Percentiles rank a stretch among this genome's conserved stretches.
Conservation (phyloP, 2,797 vertebrate genomes). For the Sebastes paucispinis region DNA sequence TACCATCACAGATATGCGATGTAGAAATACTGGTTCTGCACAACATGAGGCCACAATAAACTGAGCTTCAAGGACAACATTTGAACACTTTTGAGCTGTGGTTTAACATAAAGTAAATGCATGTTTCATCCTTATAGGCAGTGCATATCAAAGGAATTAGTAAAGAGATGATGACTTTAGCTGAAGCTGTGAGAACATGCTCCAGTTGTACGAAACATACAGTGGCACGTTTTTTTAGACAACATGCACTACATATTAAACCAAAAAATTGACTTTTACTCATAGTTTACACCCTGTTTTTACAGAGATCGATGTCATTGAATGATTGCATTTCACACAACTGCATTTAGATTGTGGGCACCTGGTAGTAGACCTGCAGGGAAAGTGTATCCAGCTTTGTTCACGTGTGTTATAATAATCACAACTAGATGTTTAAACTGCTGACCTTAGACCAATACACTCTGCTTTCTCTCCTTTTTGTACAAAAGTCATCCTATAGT, state of each 20-base stretch:
- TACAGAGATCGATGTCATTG: not conserved
- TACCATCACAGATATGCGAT: conserved; percentile 1
- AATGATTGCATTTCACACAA: not conserved
- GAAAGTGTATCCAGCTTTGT: not conserved
- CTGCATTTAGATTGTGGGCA: not conserved
- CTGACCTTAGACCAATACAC: not conserved
- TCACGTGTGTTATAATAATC: not conserved
- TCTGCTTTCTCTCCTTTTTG: not conserved
- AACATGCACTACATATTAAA: conserved; percentile 36
- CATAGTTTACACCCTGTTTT: not conserved
- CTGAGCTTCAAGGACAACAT: not conserved
- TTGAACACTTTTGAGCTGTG: not conserved
- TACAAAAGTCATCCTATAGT: not conserved
- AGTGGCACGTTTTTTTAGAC: conserved; percentile 15
- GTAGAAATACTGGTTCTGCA: conserved; percentile 11
- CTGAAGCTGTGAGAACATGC: conserved; percentile 41
- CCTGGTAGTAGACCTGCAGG: not conserved
- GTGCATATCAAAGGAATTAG: conserved; percentile 14
- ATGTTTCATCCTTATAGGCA: conserved; percentile 5
- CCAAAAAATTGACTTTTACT: not conserved
- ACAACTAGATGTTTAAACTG: not conserved
- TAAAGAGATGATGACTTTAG: conserved; percentile 6
- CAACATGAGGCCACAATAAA: conserved; percentile 24
- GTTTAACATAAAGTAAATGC: conserved; percentile 13
- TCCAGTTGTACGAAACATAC: conserved; percentile 47